Percentiles rank a stretch among this genome's conserved stretches.
phyloP scores from a whole-genome alignment of 2,888 invertebrate species.

The Drosophila nigritarsus region DNA sequence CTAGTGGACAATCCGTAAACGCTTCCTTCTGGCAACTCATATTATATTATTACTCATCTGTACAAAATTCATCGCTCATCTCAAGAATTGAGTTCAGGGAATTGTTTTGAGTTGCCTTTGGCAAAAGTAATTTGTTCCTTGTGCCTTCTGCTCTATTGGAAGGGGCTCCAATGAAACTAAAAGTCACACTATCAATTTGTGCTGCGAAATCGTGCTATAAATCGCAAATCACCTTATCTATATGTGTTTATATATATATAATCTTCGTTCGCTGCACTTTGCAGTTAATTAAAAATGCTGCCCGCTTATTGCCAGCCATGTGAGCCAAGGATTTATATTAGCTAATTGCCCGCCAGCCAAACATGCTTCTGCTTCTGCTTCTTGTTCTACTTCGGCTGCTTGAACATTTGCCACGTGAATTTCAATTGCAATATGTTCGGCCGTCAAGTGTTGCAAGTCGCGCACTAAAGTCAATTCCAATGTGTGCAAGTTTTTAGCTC shows the following conservation, averaged over 20 bases:
- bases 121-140: not conserved
- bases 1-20: accelerated
- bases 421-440: constrained; percentile 62
- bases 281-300: constrained; percentile 70
- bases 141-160: constrained; percentile 1
- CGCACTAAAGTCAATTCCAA: not conserved
- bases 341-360: constrained; percentile 38
- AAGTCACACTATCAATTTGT: constrained; percentile 12
- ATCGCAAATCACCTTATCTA: constrained; percentile 17
- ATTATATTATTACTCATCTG: not conserved
- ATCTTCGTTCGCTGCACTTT: constrained; percentile 29
- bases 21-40: not conserved
- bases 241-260: constrained; percentile 11
- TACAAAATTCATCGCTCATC: not conserved
- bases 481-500: not conserved
- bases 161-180: not conserved
- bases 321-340: constrained; percentile 54
- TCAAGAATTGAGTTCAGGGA: not conserved
- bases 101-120: not conserved
- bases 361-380: not conserved
- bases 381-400: not conserved
- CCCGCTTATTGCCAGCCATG: constrained; percentile 29
- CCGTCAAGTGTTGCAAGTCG: constrained; percentile 5
- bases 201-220: constrained; percentile 40
- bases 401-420: constrained; percentile 36